Evolutionary conservation across 2,113 vertebrate genomes (phyloP).

Genomic region (Podiceps cristatus): DNA sequence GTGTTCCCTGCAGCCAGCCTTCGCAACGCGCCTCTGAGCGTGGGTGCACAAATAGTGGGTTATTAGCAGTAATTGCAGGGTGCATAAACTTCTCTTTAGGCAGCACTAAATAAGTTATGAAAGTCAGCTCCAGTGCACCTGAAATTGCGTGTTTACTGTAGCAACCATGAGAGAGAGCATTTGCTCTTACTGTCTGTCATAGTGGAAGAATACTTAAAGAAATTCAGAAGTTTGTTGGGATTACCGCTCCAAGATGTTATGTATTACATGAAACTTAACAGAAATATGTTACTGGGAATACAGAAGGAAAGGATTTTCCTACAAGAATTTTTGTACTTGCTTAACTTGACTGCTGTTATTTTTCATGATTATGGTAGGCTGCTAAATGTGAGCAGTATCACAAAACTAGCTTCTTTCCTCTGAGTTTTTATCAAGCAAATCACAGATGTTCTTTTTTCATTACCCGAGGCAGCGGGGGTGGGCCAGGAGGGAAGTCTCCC

Average conservation of each 20-base stretch:
- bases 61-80: neutral
- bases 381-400: neutral
- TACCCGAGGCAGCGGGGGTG: neutral
- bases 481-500: rapidly evolving
- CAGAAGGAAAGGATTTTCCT: neutral
- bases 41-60: neutral
- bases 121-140: neutral
- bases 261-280: neutral
- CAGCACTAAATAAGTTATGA: neutral
- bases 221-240: neutral
- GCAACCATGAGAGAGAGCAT: rapidly evolving
- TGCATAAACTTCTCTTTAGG: conserved; percentile 7
- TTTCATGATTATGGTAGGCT: neutral
- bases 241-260: neutral
- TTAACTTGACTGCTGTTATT: neutral
- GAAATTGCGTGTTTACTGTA: neutral
- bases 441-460: neutral
- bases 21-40: neutral
- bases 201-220: neutral
- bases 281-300: neutral
- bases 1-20: conserved; percentile 48
- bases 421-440: neutral
- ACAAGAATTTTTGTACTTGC: neutral
- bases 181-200: neutral
- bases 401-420: neutral